Evolutionary conservation across 2,797 vertebrate species (phyloP).

Genomic region (Alca torda): DNA sequence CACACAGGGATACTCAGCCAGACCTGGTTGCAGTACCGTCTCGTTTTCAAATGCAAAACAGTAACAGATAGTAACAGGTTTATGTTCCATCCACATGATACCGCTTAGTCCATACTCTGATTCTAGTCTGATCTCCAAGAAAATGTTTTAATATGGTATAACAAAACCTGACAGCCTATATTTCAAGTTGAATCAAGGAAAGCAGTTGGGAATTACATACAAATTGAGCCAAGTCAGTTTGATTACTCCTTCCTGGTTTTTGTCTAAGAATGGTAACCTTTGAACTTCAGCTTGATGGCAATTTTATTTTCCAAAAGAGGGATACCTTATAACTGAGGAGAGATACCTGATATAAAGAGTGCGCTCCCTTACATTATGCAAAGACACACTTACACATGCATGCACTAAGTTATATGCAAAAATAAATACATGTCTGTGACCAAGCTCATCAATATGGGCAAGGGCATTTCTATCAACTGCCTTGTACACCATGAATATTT

Average conservation of each 20-base stretch:
- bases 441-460: background rate
- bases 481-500: background rate
- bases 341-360: background rate
- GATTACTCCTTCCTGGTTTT: background rate
- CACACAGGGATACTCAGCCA: background rate
- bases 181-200: background rate
- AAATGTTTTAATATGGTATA: background rate
- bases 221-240: background rate
- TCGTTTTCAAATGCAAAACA: background rate
- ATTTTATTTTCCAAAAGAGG: background rate
- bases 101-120: background rate
- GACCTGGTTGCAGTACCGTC: background rate
- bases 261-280: background rate
- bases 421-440: background rate
- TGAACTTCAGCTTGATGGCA: background rate
- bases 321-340: background rate
- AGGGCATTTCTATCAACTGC: background rate
- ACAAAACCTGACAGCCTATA: background rate
- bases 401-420: background rate
- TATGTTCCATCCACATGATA: rapidly evolving
- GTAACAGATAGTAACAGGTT: background rate
- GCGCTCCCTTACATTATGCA: background rate
- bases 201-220: background rate
- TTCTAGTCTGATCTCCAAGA: background rate
- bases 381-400: background rate